Evolutionary conservation across 2,797 vertebrate genomes (phyloP).

Genomic region (Squalus acanthias): DNA sequence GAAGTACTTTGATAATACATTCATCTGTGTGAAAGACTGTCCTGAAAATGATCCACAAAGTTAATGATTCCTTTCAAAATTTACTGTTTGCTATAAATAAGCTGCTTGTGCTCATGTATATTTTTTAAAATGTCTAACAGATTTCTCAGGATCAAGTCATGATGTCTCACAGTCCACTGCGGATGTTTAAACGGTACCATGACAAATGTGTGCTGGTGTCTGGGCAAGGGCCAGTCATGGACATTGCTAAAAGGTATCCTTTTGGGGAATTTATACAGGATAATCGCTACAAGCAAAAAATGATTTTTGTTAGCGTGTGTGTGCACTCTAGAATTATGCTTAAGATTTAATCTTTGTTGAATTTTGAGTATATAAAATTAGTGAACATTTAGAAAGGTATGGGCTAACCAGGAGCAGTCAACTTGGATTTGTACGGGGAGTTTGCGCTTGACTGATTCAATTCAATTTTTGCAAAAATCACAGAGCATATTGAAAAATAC

Average conservation of each 20-base stretch:
- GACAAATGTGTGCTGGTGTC: conserved; percentile 78
- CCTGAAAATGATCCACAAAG: background rate
- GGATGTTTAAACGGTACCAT: conserved; percentile 71
- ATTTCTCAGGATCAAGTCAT: conserved; percentile 75
- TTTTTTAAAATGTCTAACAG: conserved; percentile 51
- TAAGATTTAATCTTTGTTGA: background rate
- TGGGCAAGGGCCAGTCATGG: conserved; percentile 76
- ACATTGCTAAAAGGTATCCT: conserved; percentile 83
- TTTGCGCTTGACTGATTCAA: background rate
- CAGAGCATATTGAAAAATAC: background rate
- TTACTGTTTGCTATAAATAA: background rate
- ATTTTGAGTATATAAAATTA: too few relatives aligned
- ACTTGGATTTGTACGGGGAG: background rate
- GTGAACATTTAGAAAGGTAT: background rate
- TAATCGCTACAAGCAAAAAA: background rate
- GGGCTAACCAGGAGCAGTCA: background rate
- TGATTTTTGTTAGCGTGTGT: background rate
- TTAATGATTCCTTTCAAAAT: background rate
- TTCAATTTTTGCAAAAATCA: background rate
- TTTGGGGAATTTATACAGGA: conserved; percentile 25
- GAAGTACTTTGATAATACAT: background rate
- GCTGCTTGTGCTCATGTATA: background rate
- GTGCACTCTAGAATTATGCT: background rate
- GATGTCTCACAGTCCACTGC: conserved; percentile 80
- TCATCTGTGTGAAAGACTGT: background rate